These are phyloP conservation scores for Astur gentilis DNA, from an alignment of 2,113 vertebrate genomes.

Conservation along the genomic window DNA sequence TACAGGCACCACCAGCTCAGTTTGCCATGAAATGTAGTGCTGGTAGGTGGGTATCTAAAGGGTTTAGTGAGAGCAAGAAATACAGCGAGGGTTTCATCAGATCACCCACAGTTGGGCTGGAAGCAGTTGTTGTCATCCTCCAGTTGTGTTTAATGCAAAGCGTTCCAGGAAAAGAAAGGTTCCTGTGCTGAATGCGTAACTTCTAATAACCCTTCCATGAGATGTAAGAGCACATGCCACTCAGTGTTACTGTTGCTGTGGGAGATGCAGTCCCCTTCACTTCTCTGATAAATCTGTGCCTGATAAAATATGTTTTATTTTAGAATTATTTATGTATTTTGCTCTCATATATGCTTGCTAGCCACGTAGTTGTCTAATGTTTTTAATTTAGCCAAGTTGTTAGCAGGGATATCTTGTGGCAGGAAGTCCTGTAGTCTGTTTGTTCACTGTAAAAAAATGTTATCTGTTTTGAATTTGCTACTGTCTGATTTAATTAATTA, in stretches of 20 bases:
- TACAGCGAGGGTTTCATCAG: not conserved
- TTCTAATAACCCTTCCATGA: not conserved
- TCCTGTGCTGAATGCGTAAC: fast-evolving
- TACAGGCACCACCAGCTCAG: not conserved
- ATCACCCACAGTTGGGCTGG: not conserved
- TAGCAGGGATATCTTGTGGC: not conserved
- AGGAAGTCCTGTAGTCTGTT: not conserved
- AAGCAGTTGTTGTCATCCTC: not conserved
- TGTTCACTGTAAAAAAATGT: not conserved
- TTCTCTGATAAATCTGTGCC: not conserved
- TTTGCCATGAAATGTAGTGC: not conserved
- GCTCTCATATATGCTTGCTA: not conserved
- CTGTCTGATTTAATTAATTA: conserved; percentile 38
- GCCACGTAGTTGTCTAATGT: not conserved
- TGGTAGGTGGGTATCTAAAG: not conserved
- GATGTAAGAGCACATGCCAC: not conserved
- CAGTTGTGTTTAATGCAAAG: not conserved
- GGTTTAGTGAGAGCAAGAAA: not conserved
- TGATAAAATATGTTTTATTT: not conserved
- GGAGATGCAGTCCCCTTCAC: not conserved
- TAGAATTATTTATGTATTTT: not conserved
- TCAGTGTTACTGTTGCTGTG: not conserved
- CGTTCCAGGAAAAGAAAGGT: not conserved
- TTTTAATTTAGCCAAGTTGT: not conserved
- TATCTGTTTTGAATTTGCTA: conserved; percentile 19